phyloP scores from a whole-genome alignment of 2,888 invertebrate species.

The Diarsia rubi region DNA sequence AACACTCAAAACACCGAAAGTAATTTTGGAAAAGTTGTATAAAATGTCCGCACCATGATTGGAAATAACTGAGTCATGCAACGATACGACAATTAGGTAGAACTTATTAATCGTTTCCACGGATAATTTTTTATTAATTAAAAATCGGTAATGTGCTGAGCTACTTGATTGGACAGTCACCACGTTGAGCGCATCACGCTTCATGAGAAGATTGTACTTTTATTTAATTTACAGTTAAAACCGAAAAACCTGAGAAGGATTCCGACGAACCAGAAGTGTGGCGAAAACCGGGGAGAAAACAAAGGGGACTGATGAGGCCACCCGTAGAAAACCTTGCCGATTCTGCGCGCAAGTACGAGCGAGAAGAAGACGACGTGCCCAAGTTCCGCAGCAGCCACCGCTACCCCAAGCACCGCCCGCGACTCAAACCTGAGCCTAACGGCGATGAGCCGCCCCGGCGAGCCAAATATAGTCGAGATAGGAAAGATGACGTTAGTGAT shows the following conservation, averaged over 20 bases:
- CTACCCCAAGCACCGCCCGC: conserved; percentile 66
- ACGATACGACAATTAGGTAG: not conserved
- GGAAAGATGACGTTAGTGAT: conserved; percentile 67
- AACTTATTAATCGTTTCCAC: not conserved
- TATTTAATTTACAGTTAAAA: conserved; percentile 71
- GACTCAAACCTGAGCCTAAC: conserved; percentile 64
- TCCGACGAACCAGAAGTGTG: conserved; percentile 69
- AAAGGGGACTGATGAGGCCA: conserved; percentile 60
- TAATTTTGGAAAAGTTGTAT: not conserved
- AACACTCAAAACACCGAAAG: not conserved
- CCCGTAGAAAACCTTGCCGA: conserved; percentile 55
- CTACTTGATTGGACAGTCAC: not conserved
- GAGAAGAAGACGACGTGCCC: conserved; percentile 62
- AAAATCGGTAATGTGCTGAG: too few species aligned
- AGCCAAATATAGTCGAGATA: conserved; percentile 61
- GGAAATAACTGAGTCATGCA: not conserved
- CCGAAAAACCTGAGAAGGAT: conserved; percentile 67
- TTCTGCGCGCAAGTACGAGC: conserved; percentile 58
- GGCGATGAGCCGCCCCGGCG: conserved; percentile 58
- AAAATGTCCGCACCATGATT: not conserved
- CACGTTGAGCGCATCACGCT: not conserved
- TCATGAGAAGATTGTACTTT: not conserved
- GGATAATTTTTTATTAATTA: too few species aligned
- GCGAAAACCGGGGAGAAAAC: conserved; percentile 71
- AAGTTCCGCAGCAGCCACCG: conserved; percentile 65